Base-by-base conservation (phyloP, 2,113 vertebrate species). In the Manacus vitellinus region DNA sequence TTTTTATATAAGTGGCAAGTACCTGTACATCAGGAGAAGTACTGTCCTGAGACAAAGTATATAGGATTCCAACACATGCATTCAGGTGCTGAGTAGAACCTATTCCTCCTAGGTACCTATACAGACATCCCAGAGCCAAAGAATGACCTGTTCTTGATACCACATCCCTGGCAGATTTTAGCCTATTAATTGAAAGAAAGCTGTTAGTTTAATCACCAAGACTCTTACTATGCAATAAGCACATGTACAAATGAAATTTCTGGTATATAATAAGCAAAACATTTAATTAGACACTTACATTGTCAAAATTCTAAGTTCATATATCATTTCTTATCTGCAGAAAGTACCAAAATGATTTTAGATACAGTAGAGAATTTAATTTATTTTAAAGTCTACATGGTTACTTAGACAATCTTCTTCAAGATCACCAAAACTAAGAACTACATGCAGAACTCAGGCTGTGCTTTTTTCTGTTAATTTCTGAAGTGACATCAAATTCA, bases 1-100 rank as follows among this genome's bases (percentile, higher is more conserved):
- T 43, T 82, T 88, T 83, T 15, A 89, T 54, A 4, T 70, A 87
- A 75, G 51, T 94, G 27, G 65, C 37, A 80, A 89, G 39, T 97
- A 99, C 99, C 98, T 99, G 99, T 75, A 99, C 99, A 94, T 99
- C 99, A n/a, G 99, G 99, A 56, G 99, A 99, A 91, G 99, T 99
- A 91, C 93, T 99, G 96, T 99, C 99, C 97, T 99, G 99, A 97
- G 99, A 99, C 76, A 99, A 98, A 76, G 99, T 99, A 97, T 98
- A 99, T 76, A 99, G 98, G 85, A 99, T 98, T 52, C 99, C 98
- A 94, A 99, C 97, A 88, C 98, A 99, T 59, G 99, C 98, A 95
- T 97, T 98, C 80, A 99, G 97, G 96, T 99, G 99, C 51, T 99
- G 99, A 92, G 97, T 89, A n/a, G 99, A 99, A 94, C 97, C 78